Percentiles rank a stretch among this genome's conserved stretches.
phyloP scores from a whole-genome alignment of 2,113 vertebrate species.

The Azemiops feae region DNA sequence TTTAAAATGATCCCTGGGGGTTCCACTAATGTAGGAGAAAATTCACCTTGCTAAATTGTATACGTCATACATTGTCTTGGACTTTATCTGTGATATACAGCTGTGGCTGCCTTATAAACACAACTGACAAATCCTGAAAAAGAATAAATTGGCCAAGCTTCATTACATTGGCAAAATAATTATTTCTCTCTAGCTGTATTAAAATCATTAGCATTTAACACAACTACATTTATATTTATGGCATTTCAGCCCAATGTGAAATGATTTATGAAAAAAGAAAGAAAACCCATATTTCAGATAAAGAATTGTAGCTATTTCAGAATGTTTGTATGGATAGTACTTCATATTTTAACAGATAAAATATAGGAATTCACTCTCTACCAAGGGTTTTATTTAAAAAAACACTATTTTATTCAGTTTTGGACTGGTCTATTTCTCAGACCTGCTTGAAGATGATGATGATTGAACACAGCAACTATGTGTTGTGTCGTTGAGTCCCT shows the following conservation, averaged over 20 bases:
- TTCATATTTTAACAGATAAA: neutral
- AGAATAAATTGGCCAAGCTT: neutral
- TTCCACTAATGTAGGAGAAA: neutral
- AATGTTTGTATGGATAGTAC: neutral
- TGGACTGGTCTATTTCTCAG: neutral
- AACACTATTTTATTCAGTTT: neutral
- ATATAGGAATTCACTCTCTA: neutral
- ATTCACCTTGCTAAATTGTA: neutral
- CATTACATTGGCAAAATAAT: neutral
- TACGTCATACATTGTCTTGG: neutral
- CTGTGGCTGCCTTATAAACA: neutral
- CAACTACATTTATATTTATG: neutral
- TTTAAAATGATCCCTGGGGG: neutral
- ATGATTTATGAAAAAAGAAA: neutral
- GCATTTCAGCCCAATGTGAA: neutral
- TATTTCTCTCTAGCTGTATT: neutral
- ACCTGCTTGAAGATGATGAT: neutral
- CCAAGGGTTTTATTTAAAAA: neutral
- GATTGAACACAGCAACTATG: neutral
- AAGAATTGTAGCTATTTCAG: neutral
- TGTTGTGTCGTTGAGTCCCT: neutral
- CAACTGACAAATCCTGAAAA: neutral
- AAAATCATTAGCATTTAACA: neutral
- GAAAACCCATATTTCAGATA: neutral
- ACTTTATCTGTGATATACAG: neutral